A percentile compares a stretch with the other conserved stretches of the same genome.
phyloP scores from a whole-genome alignment of 2,888 invertebrate genomes.

The Tryphoninae sp. region DNA sequence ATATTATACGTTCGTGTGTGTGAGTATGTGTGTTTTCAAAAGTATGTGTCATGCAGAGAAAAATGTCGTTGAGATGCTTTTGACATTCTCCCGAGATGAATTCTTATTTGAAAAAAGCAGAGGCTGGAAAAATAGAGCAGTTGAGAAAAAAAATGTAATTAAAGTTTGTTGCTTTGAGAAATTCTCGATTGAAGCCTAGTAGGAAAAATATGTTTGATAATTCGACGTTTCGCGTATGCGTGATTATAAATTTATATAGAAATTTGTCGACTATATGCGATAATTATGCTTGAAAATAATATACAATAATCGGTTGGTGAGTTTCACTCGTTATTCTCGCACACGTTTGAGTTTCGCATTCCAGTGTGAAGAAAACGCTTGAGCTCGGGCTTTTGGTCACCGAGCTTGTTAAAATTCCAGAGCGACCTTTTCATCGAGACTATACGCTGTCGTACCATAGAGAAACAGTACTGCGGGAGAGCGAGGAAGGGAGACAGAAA shows the following conservation, averaged over 20 bases:
- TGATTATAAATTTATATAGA: too few species aligned
- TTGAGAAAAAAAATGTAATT: background rate
- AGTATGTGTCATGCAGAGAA: background rate
- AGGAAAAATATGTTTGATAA: too few species aligned
- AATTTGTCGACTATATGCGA: too few species aligned
- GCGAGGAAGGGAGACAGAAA: background rate
- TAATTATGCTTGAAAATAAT: conserved; percentile 67
- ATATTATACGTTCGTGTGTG: too few species aligned
- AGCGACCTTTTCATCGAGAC: conserved; percentile 43
- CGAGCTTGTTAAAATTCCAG: conserved; percentile 57
- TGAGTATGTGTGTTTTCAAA: background rate
- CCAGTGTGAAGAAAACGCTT: conserved; percentile 17
- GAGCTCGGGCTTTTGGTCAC: conserved; percentile 41
- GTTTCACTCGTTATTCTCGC: conserved; percentile 47
- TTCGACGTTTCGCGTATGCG: too few species aligned
- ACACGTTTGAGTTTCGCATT: conserved; percentile 26
- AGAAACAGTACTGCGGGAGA: background rate
- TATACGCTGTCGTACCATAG: background rate
- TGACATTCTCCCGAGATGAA: background rate
- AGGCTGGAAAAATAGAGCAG: background rate
- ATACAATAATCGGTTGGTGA: conserved; percentile 70
- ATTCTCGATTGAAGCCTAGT: too few species aligned
- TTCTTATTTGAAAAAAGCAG: conserved; percentile 1
- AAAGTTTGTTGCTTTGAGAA: background rate
- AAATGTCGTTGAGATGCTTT: background rate